Percentiles rank a stretch among this genome's conserved stretches.
These are phyloP conservation scores for Lethrus apterus DNA, from an alignment of 1,140 invertebrate species.

Conservation along the genomic window DNA sequence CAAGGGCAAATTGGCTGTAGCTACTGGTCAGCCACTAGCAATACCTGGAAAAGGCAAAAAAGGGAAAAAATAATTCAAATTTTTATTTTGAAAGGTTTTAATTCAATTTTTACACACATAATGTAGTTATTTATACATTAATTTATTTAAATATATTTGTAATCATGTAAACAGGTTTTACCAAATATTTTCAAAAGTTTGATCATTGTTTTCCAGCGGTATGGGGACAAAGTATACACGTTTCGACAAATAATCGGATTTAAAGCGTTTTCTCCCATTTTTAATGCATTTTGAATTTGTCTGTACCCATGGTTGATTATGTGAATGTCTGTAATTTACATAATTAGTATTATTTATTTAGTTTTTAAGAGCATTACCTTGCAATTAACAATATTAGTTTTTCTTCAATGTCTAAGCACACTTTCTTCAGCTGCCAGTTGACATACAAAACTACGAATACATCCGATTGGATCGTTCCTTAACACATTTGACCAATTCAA, in stretches of 20 bases:
- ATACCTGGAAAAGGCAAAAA: constrained; percentile 35
- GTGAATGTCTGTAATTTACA: constrained; percentile 10
- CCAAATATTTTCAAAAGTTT: constrained; percentile 4
- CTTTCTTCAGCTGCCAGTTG: constrained; percentile 28
- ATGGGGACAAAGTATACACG: constrained; percentile 33
- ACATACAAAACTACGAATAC: constrained; percentile 34
- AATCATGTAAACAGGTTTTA: too few relatives aligned
- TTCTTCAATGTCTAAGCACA: constrained; percentile 26
- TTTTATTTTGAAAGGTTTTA: background rate
- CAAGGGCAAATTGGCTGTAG: constrained; percentile 59
- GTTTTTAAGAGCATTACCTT: constrained; percentile 21
- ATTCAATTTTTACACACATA: too few relatives aligned
- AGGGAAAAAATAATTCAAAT: constrained; percentile 25
- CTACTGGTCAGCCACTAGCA: constrained; percentile 43
- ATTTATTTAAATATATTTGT: too few relatives aligned
- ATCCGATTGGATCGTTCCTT: constrained; percentile 30
- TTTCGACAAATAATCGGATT: constrained; percentile 28
- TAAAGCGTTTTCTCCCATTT: constrained; percentile 21
- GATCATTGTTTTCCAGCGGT: constrained; percentile 22
- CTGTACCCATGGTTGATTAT: constrained; percentile 21
- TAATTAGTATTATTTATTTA: background rate
- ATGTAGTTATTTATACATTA: too few relatives aligned
- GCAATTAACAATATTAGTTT: constrained; percentile 27
- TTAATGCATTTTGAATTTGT: constrained; percentile 26
- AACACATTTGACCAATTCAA: constrained; percentile 33